Evolutionary conservation across 2,113 vertebrate species (phyloP).

Genomic region (Climacteris rufus): DNA sequence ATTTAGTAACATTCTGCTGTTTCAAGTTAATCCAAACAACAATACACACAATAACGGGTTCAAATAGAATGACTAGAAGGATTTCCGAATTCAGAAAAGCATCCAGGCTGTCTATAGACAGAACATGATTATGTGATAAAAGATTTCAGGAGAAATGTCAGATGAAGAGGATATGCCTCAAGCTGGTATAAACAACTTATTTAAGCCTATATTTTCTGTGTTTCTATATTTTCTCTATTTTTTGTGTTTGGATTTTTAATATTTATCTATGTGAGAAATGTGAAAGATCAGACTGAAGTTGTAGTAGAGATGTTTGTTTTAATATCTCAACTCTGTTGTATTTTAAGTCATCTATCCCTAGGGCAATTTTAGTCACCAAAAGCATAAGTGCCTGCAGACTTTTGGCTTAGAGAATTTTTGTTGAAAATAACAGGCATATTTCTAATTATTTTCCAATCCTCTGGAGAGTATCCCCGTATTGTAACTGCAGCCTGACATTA

Average conservation of each 20-base stretch:
- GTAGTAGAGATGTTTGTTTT: not conserved
- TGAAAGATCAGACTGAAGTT: not conserved
- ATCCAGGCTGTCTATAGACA: not conserved
- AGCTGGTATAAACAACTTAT: not conserved
- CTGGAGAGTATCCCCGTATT: not conserved
- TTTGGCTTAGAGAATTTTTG: not conserved
- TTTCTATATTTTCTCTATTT: too few species aligned
- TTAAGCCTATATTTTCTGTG: not conserved
- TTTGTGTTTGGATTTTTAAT: not conserved
- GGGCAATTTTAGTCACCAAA: not conserved
- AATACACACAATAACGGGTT: not conserved
- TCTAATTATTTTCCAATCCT: slow-evolving; percentile 7
- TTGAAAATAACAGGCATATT: not conserved
- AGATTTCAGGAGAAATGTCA: not conserved
- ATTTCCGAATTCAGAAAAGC: not conserved
- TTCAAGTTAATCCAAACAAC: not conserved
- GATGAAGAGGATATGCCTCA: not conserved
- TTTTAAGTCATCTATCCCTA: slow-evolving; percentile 1
- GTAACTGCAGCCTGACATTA: slow-evolving; percentile 4
- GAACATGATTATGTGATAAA: not conserved
- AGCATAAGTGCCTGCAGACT: not conserved
- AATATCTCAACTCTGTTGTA: not conserved
- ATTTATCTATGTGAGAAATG: not conserved
- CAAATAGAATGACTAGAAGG: not conserved
- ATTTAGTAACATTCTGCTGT: not conserved